Evolutionary conservation across 2,888 invertebrate genomes (phyloP).

Genomic region (Drosophila diplacantha): DNA sequence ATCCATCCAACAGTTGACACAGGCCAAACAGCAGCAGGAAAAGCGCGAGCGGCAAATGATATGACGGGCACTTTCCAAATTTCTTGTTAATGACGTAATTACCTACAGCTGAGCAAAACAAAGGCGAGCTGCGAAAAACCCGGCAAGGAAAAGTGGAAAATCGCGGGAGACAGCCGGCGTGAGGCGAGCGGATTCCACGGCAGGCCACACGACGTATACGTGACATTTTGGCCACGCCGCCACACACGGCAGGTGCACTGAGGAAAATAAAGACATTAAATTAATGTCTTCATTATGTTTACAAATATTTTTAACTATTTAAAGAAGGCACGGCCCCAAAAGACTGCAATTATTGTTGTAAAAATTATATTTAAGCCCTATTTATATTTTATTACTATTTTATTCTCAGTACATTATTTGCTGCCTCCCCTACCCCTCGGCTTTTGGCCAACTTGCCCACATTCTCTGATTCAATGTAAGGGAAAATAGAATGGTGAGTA

Average conservation of each 20-base stretch:
- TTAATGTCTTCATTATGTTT: not conserved
- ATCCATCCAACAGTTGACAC: conserved; percentile 25
- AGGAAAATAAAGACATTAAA: not conserved
- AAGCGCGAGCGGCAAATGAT: conserved; percentile 29
- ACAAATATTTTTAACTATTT: not conserved
- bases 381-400: too few species aligned
- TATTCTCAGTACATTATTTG: not conserved
- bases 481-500: conserved; percentile 65
- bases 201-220: conserved; percentile 73
- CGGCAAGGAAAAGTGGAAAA: conserved; percentile 32
- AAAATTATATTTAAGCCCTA: too few species aligned
- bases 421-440: conserved; percentile 21
- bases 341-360: not conserved
- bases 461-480: conserved; percentile 46
- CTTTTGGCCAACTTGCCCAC: conserved; percentile 57
- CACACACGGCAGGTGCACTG: conserved; percentile 42
- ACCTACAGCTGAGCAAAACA: conserved; percentile 38
- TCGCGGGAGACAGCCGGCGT: conserved; percentile 23
- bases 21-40: conserved; percentile 18
- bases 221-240: conserved; percentile 67
- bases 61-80: conserved; percentile 63
- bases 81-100: conserved; percentile 70
- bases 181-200: conserved; percentile 19
- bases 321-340: rapidly evolving
- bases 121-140: conserved; percentile 15